Base-by-base conservation (phyloP, 2,888 invertebrate genomes). In the Julus scanicus region DNA sequence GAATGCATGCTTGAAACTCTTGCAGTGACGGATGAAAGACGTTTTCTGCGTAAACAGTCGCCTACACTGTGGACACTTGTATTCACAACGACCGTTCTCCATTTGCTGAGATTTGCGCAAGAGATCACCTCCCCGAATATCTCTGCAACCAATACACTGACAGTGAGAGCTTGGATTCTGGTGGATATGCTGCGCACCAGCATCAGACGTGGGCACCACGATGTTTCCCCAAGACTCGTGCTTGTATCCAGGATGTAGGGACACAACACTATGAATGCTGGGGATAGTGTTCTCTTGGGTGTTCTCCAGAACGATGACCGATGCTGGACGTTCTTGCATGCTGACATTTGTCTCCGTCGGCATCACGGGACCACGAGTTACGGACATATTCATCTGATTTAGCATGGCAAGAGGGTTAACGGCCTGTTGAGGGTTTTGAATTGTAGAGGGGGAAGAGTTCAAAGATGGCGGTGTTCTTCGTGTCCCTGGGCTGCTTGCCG, bases 371-470 rank as follows among this genome's bases (percentile, higher is more conserved):
- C 20, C 29, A 1, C 29, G 71, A 4, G 29, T 8, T 8, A 71
- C 71, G 20, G 71, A 71, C 71, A 71, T n/a, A n/a, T 63, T 63
- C 63, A 63, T 63, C n/a, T 63, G 71, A 20, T 71, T 71, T 8
- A 71, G 71, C 71, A 71, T 5, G 8, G 71, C 71, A 5, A 71
- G 71, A 20, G 71, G 71, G 20, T 71, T 71, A 5, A 2, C 11
- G 9, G 71, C 0, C 9, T 9, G 9, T 11, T 53, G 53, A 15
- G 53, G 53, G 11, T 53, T 53, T 53, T 53, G 53, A 4, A 2
- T 4, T 4, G 8, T 5, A 2, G 57, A 15, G 17, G 6, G n/a
- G 3, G 63, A 63, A 17, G 63, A n/a, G 63, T 15, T 53, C 53
- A 53, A 15, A 4, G 53, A 53, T n/a, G 71, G 71, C 29, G 71